Base-by-base conservation (phyloP, 37 sponge, comb jelly and placozoan genomes). In the Oscarella lobularis region DNA sequence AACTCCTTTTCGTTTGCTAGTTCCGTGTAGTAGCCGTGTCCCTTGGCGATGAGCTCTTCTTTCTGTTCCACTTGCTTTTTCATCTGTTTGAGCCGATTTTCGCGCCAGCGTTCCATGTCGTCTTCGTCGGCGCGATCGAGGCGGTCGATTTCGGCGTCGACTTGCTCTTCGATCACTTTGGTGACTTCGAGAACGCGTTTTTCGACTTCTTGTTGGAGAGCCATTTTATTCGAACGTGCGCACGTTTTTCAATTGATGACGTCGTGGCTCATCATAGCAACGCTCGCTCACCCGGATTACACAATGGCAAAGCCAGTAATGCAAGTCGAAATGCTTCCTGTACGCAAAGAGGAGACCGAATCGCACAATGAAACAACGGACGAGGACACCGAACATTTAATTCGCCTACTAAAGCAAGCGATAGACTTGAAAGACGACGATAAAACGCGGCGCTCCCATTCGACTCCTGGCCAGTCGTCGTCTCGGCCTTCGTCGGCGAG, bases 1-100 rank as follows among this genome's bases (percentile, higher is more conserved):
- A 98, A 98, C 74, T 91, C 95, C 71, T 93, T 98, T 74, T 98
- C 99, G 9, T 78, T 85, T 2, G 92, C 38, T 33, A 98, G 67
- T 37, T 93, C 95, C 36, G 78, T 66, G 77, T 93, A 98, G 32
- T 72, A 38, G 1, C 99, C 99, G 68, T 98, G 99, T 5, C 99
- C 99, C 37, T 88, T 55, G 32, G 33, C 75, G 70, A 79, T 38
- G 84, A 87, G 89, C 75, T 94, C 89, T 35, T 91, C 85, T 73
- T 75, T 86, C 74, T 93, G 89, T 0, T 92, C 78, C 6, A 84
- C 84, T 39, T 78, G 75, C 65, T 84, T 75, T 71, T 97, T 97
- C 91, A 88, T 85, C 82, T 84, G 31, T 83, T 82, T 71, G 35
- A 83, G 38, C 1, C 80, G 38, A 4, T 40, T 1, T 55, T 83